Evolutionary conservation across 2,113 vertebrate genomes (phyloP).

Genomic region (Eudyptes chrysolophus): DNA sequence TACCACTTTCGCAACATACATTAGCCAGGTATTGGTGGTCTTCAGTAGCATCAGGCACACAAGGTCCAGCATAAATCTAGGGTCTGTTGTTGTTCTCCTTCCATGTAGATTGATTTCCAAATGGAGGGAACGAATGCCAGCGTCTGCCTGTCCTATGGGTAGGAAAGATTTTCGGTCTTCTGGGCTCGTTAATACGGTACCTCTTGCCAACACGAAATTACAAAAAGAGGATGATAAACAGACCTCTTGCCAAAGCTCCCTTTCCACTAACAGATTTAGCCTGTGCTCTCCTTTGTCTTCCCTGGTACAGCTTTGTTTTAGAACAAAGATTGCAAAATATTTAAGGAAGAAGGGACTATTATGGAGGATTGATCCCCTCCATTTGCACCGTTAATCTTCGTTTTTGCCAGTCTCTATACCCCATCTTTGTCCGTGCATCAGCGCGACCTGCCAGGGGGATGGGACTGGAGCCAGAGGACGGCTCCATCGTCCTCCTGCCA

Average conservation of each 20-base stretch:
- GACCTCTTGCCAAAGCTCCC: background rate
- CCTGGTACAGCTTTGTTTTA: background rate
- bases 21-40: background rate
- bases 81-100: background rate
- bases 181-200: background rate
- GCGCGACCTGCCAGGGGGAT: fast-evolving
- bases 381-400: background rate
- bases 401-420: background rate
- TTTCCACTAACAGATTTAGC: background rate
- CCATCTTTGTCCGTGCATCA: background rate
- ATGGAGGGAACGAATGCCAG: background rate
- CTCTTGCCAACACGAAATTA: background rate
- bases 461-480: background rate
- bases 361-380: background rate
- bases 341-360: background rate
- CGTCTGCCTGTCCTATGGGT: background rate
- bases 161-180: background rate
- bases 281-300: background rate
- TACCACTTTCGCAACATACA: fast-evolving
- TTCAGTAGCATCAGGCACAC: background rate
- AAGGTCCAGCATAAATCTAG: background rate
- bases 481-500: background rate
- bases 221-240: background rate
- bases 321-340: background rate
- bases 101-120: background rate